phyloP scores from a whole-genome alignment of 2,797 vertebrate genomes.

The Hydrophis major region DNA sequence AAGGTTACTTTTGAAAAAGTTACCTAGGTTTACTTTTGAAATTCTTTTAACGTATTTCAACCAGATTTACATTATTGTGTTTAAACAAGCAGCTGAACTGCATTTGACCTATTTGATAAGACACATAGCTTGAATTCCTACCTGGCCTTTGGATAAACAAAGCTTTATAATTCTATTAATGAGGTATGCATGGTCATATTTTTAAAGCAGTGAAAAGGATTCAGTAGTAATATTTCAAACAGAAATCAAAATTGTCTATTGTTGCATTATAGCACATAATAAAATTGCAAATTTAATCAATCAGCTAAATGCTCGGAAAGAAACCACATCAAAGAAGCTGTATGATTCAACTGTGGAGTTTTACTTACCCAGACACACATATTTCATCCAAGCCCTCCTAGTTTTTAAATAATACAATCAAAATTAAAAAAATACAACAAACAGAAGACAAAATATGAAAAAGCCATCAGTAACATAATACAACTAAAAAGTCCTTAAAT shows the following conservation, averaged over 20 bases:
- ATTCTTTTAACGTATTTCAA: slow-evolving; percentile 30
- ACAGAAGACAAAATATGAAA: background rate
- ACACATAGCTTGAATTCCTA: slow-evolving; percentile 66
- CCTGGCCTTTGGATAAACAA: slow-evolving; percentile 43
- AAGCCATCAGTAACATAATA: background rate
- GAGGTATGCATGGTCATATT: slow-evolving; percentile 4
- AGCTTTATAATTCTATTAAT: slow-evolving; percentile 43
- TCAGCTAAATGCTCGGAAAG: slow-evolving; percentile 7
- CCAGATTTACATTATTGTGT: slow-evolving; percentile 6
- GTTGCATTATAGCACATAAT: slow-evolving; percentile 21
- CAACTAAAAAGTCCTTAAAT: background rate
- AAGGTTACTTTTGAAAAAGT: slow-evolving; percentile 39
- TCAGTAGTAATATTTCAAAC: slow-evolving; percentile 40
- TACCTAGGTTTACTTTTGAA: slow-evolving; percentile 35
- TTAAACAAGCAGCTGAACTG: slow-evolving; percentile 64
- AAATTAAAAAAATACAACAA: background rate
- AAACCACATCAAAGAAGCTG: accelerated
- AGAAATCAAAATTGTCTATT: slow-evolving; percentile 17
- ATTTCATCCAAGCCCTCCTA: background rate
- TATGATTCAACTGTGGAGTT: background rate
- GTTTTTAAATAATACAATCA: background rate
- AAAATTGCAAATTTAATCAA: slow-evolving; percentile 26
- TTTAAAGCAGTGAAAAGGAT: slow-evolving; percentile 25
- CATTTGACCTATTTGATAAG: slow-evolving; percentile 59
- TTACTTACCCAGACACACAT: background rate